phyloP scores from a whole-genome alignment of 2,797 vertebrate genomes.

The Fundulus diaphanus region DNA sequence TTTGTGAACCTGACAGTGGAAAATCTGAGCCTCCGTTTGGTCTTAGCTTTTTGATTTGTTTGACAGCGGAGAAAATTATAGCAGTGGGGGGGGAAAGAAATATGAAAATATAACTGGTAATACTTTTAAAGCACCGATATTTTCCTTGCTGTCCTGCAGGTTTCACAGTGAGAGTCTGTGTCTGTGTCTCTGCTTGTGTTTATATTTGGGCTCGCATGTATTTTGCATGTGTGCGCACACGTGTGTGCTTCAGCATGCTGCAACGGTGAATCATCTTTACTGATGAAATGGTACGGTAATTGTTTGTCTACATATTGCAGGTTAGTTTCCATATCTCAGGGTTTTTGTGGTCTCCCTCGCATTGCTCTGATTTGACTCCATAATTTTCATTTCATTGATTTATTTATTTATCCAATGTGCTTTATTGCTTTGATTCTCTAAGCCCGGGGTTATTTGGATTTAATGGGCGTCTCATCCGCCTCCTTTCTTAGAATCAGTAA shows the following conservation, averaged over 20 bases:
- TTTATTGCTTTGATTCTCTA: conserved; percentile 74
- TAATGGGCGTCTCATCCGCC: conserved; percentile 77
- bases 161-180: conserved; percentile 41
- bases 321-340: conserved; percentile 77
- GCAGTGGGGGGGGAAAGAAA: conserved; percentile 73
- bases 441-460: conserved; percentile 79
- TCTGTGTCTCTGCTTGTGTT: conserved; percentile 30
- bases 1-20: conserved; percentile 80
- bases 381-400: conserved; percentile 75
- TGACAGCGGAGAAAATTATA: conserved; percentile 81
- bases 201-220: conserved; percentile 39
- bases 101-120: conserved; percentile 77
- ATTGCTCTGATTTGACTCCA: conserved; percentile 65
- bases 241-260: conserved; percentile 38
- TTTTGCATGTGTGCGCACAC: conserved; percentile 15
- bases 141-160: conserved; percentile 70
- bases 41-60: conserved; percentile 78
- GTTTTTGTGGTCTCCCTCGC: conserved; percentile 64
- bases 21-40: conserved; percentile 78
- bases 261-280: conserved; percentile 69
- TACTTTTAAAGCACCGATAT: conserved; percentile 74
- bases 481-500: conserved; percentile 74
- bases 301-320: conserved; percentile 77
- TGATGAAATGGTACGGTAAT: conserved; percentile 75
- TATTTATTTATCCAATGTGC: conserved; percentile 75